Evolutionary conservation across 2,797 vertebrate species (phyloP), one percentile per base, ranked within the genome.

Genomic region (Catamblyrhynchus diadema): DNA sequence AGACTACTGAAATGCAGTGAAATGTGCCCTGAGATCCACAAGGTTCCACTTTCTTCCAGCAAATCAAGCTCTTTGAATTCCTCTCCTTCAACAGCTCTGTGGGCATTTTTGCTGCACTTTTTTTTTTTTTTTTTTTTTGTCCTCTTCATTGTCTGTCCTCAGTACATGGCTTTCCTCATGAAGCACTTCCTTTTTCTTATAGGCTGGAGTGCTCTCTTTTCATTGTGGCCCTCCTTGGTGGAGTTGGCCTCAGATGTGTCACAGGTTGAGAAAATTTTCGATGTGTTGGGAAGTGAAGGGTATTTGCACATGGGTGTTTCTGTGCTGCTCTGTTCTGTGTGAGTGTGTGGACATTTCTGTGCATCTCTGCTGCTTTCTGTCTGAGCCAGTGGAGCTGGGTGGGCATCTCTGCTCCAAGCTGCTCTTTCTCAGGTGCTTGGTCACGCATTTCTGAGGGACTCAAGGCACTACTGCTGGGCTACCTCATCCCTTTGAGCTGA

Each of bases 221-320:
- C 24, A 4, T 23, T 65, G 37, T 13, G 33, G 61, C 22, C 48
- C 18, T 85, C 4, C 45, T 47, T 47, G 42, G 10, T 65, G 69
- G 10, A 44, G 15, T 30, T n/a, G 15, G 41, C 56, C 37, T 75
- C 48, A 64, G 12, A 3, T 45, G 12, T 54, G 23, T 66, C 61
- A 44, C 5, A 32, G n/a, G 22, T 18, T 37, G 14, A 53, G 27
- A 69, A 56, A 45, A 47, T 45, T 33, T n/a, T 53, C 0, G 7
- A 7, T 61, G 39, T 30, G 1, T 7, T 81, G 56, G 51, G 27
- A 62, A 62, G 27, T 14, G 14, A 25, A 60, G 42, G 32, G 20
- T 42, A 14, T 51, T 56, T 56, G 61, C 60, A 59, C 18, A 12
- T 0, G 0, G 10, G 14, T 24, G 8, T 67, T 84, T 84, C 66